Conservation (phyloP, 2,797 vertebrate species). For the Uromys caudimaculatus region DNA sequence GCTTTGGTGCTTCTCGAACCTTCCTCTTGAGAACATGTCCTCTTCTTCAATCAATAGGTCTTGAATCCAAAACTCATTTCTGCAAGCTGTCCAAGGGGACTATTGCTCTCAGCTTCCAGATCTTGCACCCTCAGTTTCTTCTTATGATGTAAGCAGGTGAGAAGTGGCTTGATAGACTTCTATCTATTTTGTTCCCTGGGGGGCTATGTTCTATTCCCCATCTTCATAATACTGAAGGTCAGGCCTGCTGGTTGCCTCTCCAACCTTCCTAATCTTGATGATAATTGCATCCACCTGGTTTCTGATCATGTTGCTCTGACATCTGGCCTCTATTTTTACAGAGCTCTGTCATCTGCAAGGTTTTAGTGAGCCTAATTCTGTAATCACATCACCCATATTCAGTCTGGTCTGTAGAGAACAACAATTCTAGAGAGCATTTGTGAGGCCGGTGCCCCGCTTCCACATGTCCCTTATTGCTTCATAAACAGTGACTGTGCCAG, state of each 20-base stretch:
- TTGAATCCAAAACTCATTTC: not conserved
- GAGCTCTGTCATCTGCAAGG: not conserved
- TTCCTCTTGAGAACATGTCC: not conserved
- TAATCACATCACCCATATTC: fast-evolving
- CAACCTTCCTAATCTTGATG: not conserved
- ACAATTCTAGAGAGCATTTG: too few species aligned
- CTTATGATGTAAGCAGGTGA: not conserved
- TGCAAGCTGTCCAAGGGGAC: not conserved
- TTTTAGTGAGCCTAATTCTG: not conserved
- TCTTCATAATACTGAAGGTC: not conserved
- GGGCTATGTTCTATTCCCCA: not conserved
- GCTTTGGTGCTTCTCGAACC: too few species aligned
- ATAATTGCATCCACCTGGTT: not conserved
- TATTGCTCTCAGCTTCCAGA: fast-evolving
- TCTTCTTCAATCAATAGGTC: not conserved
- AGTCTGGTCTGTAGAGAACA: not conserved
- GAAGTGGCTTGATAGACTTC: not conserved
- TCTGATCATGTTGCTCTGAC: not conserved
- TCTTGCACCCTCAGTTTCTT: too few species aligned
- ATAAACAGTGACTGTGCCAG: not conserved
- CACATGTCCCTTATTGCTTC: fast-evolving
- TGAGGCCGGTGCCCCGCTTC: not conserved
- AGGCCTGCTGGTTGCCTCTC: not conserved
- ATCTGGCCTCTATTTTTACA: not conserved
- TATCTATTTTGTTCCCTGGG: not conserved